Base-by-base conservation (phyloP, 2,888 invertebrate species). In the Ametastegia equiseti region DNA sequence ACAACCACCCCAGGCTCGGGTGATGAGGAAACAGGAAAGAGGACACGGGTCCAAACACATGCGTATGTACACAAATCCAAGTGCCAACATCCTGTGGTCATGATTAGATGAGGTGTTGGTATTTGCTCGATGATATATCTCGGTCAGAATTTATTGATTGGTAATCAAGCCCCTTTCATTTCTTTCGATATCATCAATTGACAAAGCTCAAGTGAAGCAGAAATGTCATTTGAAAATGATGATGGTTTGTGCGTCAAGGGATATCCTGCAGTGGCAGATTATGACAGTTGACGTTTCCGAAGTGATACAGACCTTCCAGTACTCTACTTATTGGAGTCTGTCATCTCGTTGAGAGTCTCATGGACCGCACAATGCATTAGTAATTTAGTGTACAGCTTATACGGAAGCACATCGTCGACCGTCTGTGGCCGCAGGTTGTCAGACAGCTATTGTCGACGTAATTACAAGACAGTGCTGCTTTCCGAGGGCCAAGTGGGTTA, bases 401-500 rank as follows among this genome's bases (percentile, higher is more conserved):
- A 54, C 75, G 54, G 54, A 36, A 75, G 36, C 78, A 60, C 78
- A 78, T 57, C 39, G 33, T 33, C 23, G 60, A 78, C 27, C 78
- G 33, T 71, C 80, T 71, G 54, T 54, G 83, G 83, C 83, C 84
- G 82, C 80, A 77, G 82, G 78, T 60, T 82, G 84, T 80, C 84
- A 80, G 82, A 27, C 50, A 69, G 39, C 81, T 39, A 79, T 81
- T 81, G 57, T 65, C 79, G 33, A 79, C 79, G 69, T 79, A 79
- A 81, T 79, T 79, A 67, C 79, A 69, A 81, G 78, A 79, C 45
- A 67, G 54, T 60, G 36, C 54, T 54, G 79, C 81, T 82, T 83
- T 82, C 82, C 80, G 81, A 73, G 80, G 80, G 81, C 80, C 82
- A 80, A 83, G 82, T 84, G 84, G 83, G 82, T 84, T 84, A 83